Evolutionary conservation across 2,113 vertebrate species (phyloP), one percentile per base, ranked within the genome.

Genomic region (Speoplatyrhinus poulsoni): DNA sequence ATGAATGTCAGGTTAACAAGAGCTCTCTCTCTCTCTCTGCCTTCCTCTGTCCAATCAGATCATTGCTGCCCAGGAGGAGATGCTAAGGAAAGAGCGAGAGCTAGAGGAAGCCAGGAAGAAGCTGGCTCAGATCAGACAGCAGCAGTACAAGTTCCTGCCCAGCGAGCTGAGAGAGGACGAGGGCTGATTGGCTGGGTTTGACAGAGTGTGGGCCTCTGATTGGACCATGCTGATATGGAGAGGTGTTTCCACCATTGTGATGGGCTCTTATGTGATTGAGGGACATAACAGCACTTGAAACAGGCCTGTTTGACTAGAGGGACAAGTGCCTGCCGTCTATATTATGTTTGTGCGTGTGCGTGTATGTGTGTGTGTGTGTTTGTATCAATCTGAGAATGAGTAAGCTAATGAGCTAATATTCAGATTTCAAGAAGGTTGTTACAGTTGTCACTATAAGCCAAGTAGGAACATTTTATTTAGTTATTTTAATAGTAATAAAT

Each of bases 61-160:
- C 86, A 99, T 99, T 5, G 97, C 98, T 0, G 98, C 98, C 62
- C 98, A 99, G 87, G 98, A 99, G 82, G 98, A 99, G 90, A 99
- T 99, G 98, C 92, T 99, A 67, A 95, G 97, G 89, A 99, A 99
- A 80, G 98, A 99, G 62, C 91, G 96, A 19, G 98, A 99, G 82
- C 88, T 99, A 76, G 97, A 99, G 87, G 98, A 99, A 78, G 98
- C 98, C 1, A 92, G 98, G 62, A 99, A 99, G 86, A 99, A 99
- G 67, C 92, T 99, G 82, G 97, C 96, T 71, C 98, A 99, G 87
- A 99, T 99, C 79, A 95, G 98, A 80, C 98, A 99, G 89, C 98
- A 99, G 90, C 98, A 99, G 87, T 99, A 99, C 85, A 99, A 99
- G 82, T 99, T 99, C 83, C 88, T 99, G 56, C 97, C 98, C 70